phyloP scores from a whole-genome alignment of 1,140 invertebrate species.

The Oryzaephilus surinamensis region DNA sequence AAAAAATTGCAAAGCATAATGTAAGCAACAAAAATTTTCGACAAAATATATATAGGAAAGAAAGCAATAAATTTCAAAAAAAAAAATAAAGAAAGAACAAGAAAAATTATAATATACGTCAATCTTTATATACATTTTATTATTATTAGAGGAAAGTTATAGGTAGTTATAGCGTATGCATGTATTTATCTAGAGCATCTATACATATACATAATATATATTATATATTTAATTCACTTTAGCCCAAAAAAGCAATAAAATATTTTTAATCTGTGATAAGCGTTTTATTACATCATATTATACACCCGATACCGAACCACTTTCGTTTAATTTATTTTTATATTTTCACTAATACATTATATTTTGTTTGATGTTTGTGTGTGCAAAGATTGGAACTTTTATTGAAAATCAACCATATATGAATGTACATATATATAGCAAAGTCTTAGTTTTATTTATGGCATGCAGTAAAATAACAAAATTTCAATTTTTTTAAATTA shows the following conservation, averaged over 20 bases:
- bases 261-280: constrained; percentile 29
- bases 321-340: too few relatives aligned
- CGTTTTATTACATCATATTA: constrained; percentile 1
- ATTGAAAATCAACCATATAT: too few relatives aligned
- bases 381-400: too few relatives aligned
- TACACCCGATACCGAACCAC: too few relatives aligned
- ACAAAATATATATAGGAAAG: constrained; percentile 5
- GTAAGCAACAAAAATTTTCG: constrained; percentile 8
- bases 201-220: constrained; percentile 13
- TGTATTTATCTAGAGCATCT: constrained; percentile 31
- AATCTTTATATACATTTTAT: constrained; percentile 18
- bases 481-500: too few relatives aligned
- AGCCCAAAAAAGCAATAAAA: constrained; percentile 32
- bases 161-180: constrained; percentile 30
- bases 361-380: too few relatives aligned
- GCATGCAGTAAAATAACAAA: too few relatives aligned
- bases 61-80: constrained; percentile 22
- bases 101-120: constrained; percentile 11
- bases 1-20: constrained; percentile 8
- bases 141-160: constrained; percentile 14
- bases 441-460: too few relatives aligned
- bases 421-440: too few relatives aligned
- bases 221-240: constrained; percentile 28
- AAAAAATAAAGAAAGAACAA: too few relatives aligned
- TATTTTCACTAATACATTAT: too few relatives aligned